Base-by-base conservation (phyloP, 2,888 invertebrate species). In the Hemithea aestivaria region DNA sequence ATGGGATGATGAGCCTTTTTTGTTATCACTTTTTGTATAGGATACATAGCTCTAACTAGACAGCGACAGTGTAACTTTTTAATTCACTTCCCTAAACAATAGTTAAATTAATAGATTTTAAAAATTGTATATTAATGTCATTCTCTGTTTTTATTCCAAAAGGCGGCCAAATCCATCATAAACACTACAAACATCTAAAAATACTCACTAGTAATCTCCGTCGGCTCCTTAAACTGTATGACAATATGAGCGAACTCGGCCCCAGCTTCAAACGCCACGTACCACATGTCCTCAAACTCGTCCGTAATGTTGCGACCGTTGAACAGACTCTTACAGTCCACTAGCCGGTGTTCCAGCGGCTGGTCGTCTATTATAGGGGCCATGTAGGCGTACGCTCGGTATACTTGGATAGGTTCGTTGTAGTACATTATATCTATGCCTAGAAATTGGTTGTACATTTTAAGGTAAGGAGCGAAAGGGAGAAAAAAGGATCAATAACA, bases 231-330 rank as follows among this genome's bases (percentile, higher is more conserved):
- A 32, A 87, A 37, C 48, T 85, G 83, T 52, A 87, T 64, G 1
- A 85, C 67, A 7, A 88, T 62, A 43, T 87, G 77, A 11, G 78
- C 81, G 51, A 73, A 78, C 51, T 73, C 69, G 5, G 48, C 53
- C 0, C 77, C 81, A 0, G 70, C 51, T 1, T 63, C 54, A 37
- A 82, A 81, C 56, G 77, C 81, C 0, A 81, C 73, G 51, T 88
- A 85, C 91, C 92, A 92, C 92, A 92, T 92, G 59, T 93, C 90
- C 30, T 89, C 88, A 21, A 89, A 83, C 28, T 91, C 89, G 0
- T 88, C 89, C 0, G 93, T 92, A 26, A 94, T 81, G 69, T 93
- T 93, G n/a, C 80, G 73, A 1, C 91, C 91, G 64, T 93, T 91
- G 56, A 94, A 88, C 21, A 95, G 69, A 47, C 88, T 89, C 61